Percentiles rank a stretch among this genome's conserved stretches.
phyloP scores from a whole-genome alignment of 2,888 invertebrate genomes.

The Timema cristinae region DNA sequence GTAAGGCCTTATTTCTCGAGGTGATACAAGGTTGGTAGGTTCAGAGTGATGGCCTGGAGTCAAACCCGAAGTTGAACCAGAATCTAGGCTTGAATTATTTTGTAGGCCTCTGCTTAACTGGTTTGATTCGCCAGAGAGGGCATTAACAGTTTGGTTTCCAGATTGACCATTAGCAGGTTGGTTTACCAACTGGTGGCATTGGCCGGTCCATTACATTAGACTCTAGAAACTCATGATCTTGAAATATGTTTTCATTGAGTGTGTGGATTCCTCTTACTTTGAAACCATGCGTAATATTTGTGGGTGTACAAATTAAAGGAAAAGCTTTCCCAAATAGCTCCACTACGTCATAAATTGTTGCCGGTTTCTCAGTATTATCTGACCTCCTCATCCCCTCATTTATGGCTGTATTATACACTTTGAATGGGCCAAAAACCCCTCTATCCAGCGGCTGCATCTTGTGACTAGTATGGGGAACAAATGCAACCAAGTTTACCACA shows the following conservation, averaged over 20 bases:
- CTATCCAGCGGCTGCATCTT: conserved; percentile 40
- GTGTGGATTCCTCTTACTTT: conserved; percentile 32
- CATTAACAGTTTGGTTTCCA: no score
- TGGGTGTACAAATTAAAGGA: conserved; percentile 28
- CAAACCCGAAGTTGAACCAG: no score
- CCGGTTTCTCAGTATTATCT: conserved; percentile 34
- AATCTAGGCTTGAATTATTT: no score
- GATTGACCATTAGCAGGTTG: no score
- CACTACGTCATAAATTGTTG: conserved; percentile 37
- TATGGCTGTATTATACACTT: conserved; percentile 36
- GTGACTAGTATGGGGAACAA: conserved; percentile 41
- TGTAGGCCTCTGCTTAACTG: no score
- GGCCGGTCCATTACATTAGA: conserved; percentile 29
- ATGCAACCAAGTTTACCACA: conserved; percentile 39
- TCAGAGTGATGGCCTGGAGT: no score
- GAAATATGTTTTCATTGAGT: conserved; percentile 33
- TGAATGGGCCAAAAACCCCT: conserved; percentile 39
- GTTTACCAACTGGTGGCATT: background rate
- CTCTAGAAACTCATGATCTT: conserved; percentile 24
- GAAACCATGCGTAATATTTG: conserved; percentile 32
- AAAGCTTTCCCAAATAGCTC: conserved; percentile 22
- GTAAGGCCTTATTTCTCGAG: no score
- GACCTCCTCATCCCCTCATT: conserved; percentile 37
- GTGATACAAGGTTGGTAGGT: no score
- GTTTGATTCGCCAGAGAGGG: no score